Base-by-base conservation (phyloP, 2,888 invertebrate species). In the Mongoloraphidia duomilia region DNA sequence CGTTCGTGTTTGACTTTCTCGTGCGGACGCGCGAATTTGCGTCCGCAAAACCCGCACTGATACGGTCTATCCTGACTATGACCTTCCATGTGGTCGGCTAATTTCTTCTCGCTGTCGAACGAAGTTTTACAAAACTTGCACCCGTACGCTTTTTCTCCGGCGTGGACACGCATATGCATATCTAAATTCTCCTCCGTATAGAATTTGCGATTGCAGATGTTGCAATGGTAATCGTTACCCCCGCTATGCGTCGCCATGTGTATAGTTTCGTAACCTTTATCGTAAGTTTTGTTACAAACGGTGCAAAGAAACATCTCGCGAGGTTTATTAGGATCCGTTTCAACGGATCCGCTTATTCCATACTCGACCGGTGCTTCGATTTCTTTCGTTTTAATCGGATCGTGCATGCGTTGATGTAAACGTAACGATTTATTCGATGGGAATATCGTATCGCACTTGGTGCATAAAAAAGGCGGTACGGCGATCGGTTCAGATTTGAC, bases 1-100 rank as follows among this genome's bases (percentile, higher is more conserved):
- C 87, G 71, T 64, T 87, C 87, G 58, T 87, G 87, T 64, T 86
- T 86, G 1, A 87, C 86, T 64, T 86, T 86, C 58, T 87, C 86
- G 57, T 84, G 84, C 0, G 87, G 85, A 40, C 84, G 70, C 2
- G 77, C 72, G 58, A 87, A 87, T 52, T 79, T 71, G 48, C 83
- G 72, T 0, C 76, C 78, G 58, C 87, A 87, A 60, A 79, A 85
- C 50, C 79, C 73, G 58, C 87, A 87, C 44, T 74, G 74, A 63
- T 84, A 86, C 2, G 77, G 78, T 12, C 72, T 65, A 48, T 66
- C 60, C 38, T 63, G 61, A 47, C 65, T 59, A 36, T 64, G 59
- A 13, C 59, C 60, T 14, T 54, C 55, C 4, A 64, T 55, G 49
- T 68, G 67, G 12, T 63, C 59, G 41, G 63, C 59, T 35, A 68